Evolutionary conservation across 1,140 invertebrate species (phyloP).

Genomic region (Papilio aristodemus): DNA sequence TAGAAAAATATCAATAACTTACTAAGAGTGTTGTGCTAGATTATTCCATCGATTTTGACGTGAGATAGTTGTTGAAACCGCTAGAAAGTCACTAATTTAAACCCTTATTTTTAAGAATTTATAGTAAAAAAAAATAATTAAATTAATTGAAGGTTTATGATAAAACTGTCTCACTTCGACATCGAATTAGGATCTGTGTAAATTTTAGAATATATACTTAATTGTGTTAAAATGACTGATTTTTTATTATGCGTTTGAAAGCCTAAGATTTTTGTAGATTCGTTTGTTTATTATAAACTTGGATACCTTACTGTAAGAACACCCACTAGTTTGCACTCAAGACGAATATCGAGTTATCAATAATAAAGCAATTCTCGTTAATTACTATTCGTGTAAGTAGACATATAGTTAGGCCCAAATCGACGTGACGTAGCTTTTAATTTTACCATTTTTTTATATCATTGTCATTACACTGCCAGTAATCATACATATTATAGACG

Average conservation of each 20-base stretch:
- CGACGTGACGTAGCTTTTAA: slow-evolving; percentile 50
- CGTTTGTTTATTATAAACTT: slow-evolving; percentile 71
- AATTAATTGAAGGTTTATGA: slow-evolving; percentile 60
- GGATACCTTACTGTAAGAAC: slow-evolving; percentile 72
- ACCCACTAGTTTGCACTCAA: slow-evolving; percentile 76
- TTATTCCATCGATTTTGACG: slow-evolving; percentile 72
- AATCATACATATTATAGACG: slow-evolving; percentile 70
- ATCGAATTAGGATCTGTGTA: slow-evolving; percentile 77
- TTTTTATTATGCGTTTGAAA: slow-evolving; percentile 80
- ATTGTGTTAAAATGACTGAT: slow-evolving; percentile 81
- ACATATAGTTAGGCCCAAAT: slow-evolving; percentile 61
- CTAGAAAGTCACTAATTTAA: slow-evolving; percentile 78
- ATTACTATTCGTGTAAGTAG: slow-evolving; percentile 77
- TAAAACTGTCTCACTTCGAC: slow-evolving; percentile 70
- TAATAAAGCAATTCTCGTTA: slow-evolving; percentile 78
- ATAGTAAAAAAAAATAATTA: slow-evolving; percentile 68
- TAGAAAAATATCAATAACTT: slow-evolving; percentile 80
- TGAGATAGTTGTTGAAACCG: slow-evolving; percentile 67
- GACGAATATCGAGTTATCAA: slow-evolving; percentile 67
- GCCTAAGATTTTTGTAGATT: slow-evolving; percentile 78
- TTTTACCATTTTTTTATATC: slow-evolving; percentile 59
- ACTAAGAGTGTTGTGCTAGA: slow-evolving; percentile 80
- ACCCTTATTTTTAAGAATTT: slow-evolving; percentile 76
- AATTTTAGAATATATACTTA: slow-evolving; percentile 75
- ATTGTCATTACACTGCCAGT: slow-evolving; percentile 77